Base-by-base conservation (phyloP, 37 sponge, comb jelly and placozoan species). In the Hexactinellida sp. region DNA sequence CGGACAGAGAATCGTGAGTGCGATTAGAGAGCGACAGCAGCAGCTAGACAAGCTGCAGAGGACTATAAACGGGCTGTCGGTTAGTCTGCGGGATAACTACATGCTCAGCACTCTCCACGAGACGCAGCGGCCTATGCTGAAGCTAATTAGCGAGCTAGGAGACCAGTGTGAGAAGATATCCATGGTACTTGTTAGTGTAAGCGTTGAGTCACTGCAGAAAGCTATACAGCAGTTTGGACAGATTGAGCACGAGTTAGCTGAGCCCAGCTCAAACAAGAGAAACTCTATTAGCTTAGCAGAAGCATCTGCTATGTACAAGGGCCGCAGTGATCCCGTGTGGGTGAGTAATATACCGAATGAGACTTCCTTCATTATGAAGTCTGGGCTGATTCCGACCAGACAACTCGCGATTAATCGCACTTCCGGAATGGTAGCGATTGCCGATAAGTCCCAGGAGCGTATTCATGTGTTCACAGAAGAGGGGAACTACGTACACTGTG, bases 351-450 rank as follows among this genome's bases (percentile, higher is more conserved):
- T 63, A 25, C 76, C 76, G 13, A 63, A 7, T 63, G 76, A 32
- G 13, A 25, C 76, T n/a, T 25, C 21, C 3, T 63, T 63, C 76
- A 63, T 63, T n/a, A 63, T 63, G 76, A 63, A 23, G 13, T 63
- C 76, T 63, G 76, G 76, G 28, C 34, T 63, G 5, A 63, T 63
- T 32, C 76, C 76, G 3, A 63, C 76, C 3, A 7, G 76, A 32
- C 76, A 63, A 63, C 76, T 63, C 76, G 76, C 76, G 76, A 63
- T 63, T 63, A 63, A 63, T 63, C 76, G 76, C 21, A n/a, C 76
- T 1, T 3, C 28, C 76, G 13, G 13, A 3, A 10, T 25, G 76
- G 76, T 63, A 7, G 76, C 76, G 3, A 10, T 63, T 3, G 76
- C 76, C 3, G 76, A 63, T n/a, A 63, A 63, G 34, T 32, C 76